A percentile compares a stretch with the other conserved stretches of the same genome.
Conservation (phyloP, 2,797 vertebrate species). For the Coendou prehensilis region DNA sequence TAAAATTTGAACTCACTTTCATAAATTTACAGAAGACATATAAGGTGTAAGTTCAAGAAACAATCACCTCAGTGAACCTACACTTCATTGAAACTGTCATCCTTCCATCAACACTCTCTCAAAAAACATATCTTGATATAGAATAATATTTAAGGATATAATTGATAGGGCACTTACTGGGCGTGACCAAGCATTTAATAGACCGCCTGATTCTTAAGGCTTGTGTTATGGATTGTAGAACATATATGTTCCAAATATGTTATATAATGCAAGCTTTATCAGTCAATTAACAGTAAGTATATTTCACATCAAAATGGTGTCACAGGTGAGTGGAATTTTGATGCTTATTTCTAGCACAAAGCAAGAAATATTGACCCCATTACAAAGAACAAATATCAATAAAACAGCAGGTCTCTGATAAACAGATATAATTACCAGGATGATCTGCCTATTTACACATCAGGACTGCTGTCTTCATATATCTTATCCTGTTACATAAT, state of each 20-base stretch:
- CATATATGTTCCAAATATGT: conserved; percentile 69
- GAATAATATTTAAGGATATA: conserved; percentile 83
- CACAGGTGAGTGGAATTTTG: conserved; percentile 82
- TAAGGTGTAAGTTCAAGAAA: neutral
- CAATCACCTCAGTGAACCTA: conserved; percentile 52
- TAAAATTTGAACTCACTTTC: conserved; percentile 54
- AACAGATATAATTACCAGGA: conserved; percentile 81
- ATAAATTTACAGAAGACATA: conserved; percentile 16
- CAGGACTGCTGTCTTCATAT: conserved; percentile 49
- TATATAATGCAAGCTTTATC: conserved; percentile 73
- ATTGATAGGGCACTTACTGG: conserved; percentile 81
- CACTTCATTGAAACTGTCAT: conserved; percentile 72
- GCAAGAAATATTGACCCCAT: conserved; percentile 72
- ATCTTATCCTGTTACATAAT: conserved; percentile 70
- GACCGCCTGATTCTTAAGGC: conserved; percentile 67
- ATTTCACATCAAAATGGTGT: conserved; percentile 77
- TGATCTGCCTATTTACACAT: conserved; percentile 77
- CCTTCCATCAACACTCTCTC: conserved; percentile 64
- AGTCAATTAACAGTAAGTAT: conserved; percentile 82
- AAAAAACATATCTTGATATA: conserved; percentile 75
- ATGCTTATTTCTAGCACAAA: conserved; percentile 75
- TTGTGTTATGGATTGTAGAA: conserved; percentile 69
- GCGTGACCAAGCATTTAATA: conserved; percentile 83
- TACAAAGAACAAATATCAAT: conserved; percentile 83
- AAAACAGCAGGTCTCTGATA: conserved; percentile 82